Evolutionary conservation across 1,140 invertebrate genomes (phyloP).

Genomic region (Yoshiicerus persimilis): DNA sequence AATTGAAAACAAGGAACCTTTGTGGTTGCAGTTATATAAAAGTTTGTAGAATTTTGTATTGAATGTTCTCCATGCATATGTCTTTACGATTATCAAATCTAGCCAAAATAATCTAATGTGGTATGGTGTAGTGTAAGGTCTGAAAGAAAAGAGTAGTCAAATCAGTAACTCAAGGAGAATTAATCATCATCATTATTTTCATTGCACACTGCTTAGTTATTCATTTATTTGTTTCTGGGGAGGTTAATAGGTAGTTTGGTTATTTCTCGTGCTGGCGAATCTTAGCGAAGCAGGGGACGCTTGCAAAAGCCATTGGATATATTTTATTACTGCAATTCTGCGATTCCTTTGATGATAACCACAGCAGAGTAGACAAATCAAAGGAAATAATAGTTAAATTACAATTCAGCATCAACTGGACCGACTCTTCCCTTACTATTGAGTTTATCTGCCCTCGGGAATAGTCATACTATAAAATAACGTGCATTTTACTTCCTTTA

Average conservation of each 20-base stretch:
- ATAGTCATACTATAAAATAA: no score
- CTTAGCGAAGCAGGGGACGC: neutral
- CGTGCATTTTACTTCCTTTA: no score
- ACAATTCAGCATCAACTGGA: neutral
- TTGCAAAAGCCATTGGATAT: neutral
- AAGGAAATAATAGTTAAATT: neutral
- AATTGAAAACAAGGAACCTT: no score
- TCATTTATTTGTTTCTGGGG: neutral
- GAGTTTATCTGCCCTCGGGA: no score
- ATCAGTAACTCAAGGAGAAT: neutral
- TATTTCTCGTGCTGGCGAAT: neutral
- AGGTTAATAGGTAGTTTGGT: neutral
- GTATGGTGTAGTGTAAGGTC: no score
- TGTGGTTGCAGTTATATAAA: no score
- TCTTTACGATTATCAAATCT: neutral
- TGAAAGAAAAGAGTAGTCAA: neutral
- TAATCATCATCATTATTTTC: neutral
- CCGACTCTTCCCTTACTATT: no score
- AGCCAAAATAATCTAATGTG: no score
- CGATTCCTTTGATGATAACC: neutral
- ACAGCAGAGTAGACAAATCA: neutral
- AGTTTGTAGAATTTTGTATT: no score
- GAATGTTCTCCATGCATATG: neutral
- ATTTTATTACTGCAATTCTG: neutral
- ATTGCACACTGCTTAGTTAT: neutral